A percentile compares a stretch with the other conserved stretches of the same genome.
phyloP scores from a whole-genome alignment of 2,888 invertebrate species.

The Hydriomena furcata region DNA sequence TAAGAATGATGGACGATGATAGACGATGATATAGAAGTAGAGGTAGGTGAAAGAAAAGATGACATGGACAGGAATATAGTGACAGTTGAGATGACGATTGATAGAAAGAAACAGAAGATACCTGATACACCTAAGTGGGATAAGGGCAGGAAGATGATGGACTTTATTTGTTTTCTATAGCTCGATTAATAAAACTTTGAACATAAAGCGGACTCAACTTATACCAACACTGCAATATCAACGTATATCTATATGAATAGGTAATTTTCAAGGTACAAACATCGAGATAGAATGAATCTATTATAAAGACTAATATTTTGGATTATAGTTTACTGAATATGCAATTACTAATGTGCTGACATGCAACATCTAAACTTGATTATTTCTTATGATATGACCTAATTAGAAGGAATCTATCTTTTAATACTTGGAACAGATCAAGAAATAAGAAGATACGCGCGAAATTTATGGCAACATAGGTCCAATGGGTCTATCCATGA shows the following conservation, averaged over 20 bases:
- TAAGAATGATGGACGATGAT: too few relatives aligned
- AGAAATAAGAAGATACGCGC: neutral
- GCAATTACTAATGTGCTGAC: slow-evolving; percentile 31
- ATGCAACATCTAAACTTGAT: slow-evolving; percentile 31
- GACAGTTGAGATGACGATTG: too few relatives aligned
- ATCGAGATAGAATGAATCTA: slow-evolving; percentile 30
- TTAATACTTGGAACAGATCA: slow-evolving; percentile 4
- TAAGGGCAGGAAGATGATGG: too few relatives aligned
- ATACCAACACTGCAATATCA: slow-evolving; percentile 29
- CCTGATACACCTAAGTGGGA: too few relatives aligned
- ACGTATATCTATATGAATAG: slow-evolving; percentile 13
- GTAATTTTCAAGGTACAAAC: slow-evolving; percentile 26
- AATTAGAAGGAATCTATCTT: slow-evolving; percentile 20
- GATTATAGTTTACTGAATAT: slow-evolving; percentile 25
- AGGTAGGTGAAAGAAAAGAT: too few relatives aligned
- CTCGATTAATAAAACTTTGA: slow-evolving; percentile 11
- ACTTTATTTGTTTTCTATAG: neutral
- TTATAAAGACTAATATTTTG: slow-evolving; percentile 22
- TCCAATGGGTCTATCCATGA: neutral
- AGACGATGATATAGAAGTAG: too few relatives aligned
- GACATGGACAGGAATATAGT: too few relatives aligned
- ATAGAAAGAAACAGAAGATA: too few relatives aligned
- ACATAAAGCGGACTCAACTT: slow-evolving; percentile 28
- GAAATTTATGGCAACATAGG: too few relatives aligned
- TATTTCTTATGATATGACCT: slow-evolving; percentile 29